Evolutionary conservation across 2,797 vertebrate genomes (phyloP).

Genomic region (Hydrolagus colliei): DNA sequence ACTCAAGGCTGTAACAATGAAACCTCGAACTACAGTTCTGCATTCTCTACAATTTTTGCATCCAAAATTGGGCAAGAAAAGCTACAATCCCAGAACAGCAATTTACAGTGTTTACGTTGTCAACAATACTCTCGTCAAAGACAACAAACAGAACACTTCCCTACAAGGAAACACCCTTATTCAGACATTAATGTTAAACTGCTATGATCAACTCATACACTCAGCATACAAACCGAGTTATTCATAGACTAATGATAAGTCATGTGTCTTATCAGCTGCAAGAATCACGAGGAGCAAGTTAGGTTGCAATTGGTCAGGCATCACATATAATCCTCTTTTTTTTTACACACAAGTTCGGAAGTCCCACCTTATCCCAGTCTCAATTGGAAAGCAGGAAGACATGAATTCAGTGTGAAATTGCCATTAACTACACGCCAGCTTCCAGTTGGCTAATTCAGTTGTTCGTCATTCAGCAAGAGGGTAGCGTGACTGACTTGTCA

Average conservation of each 20-base stretch:
- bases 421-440: background rate
- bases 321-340: background rate
- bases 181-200: too few relatives aligned
- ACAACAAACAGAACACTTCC: background rate
- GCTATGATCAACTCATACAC: too few relatives aligned
- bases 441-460: background rate
- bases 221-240: background rate
- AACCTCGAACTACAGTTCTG: too few relatives aligned
- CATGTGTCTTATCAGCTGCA: slow-evolving; percentile 22
- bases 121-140: background rate
- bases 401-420: too few relatives aligned
- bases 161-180: background rate
- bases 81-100: too few relatives aligned
- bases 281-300: slow-evolving; percentile 2
- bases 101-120: too few relatives aligned
- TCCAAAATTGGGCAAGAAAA: too few relatives aligned
- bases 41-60: too few relatives aligned
- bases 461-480: background rate
- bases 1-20: too few relatives aligned
- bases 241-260: background rate
- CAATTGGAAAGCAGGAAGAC: too few relatives aligned
- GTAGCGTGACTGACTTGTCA: background rate
- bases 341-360: background rate
- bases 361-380: too few relatives aligned
- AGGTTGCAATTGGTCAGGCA: background rate